Base-by-base conservation (phyloP, 2,113 vertebrate species). In the Gymnarchus niloticus region DNA sequence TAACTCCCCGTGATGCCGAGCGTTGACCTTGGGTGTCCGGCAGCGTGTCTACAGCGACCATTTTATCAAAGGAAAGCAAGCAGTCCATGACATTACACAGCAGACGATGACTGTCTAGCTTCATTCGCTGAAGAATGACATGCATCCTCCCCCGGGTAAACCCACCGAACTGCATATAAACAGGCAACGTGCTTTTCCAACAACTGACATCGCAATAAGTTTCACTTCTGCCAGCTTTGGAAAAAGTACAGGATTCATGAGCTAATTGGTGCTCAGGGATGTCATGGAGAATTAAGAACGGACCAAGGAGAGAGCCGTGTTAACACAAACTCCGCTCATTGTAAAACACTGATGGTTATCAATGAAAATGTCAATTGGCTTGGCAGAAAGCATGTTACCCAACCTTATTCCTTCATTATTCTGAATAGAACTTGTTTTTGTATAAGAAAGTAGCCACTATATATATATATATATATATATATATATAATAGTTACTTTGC, bases 181-280 rank as follows among this genome's bases (percentile, higher is more conserved):
- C 81, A 52, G 88, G 86, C 83, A 87, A 90, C 91, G 91, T 92
- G 91, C 91, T 90, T 88, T 87, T 88, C 87, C 91, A 92, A 89
- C 84, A 57, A 84, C 89, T 91, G 89, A 91, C 89, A 88, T 49
- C 17, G 54, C 84, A 83, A 44, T 17, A 28, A 23, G 61, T 3
- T 21, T 54, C 10, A 37, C 23, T 52, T 28, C 25, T 82, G n/a
- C 25, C 54, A n/a, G n/a, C 23, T 28, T 48, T 52, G 80, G 52
- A 21, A 8, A 51, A 10, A 7, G 14, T 19, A 28, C 14, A 19
- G 46, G 6, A 17, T 78, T 48, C 37, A 28, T 1, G 61, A 28
- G 56, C 0, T 56, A 56, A 23, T 3, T 21, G 23, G 56, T 56
- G 56, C 56, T 57, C 56, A 57, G n/a, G 56, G 21, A 57, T 57